phyloP scores from a whole-genome alignment of 2,113 vertebrate genomes.

The Sprattus sprattus region DNA sequence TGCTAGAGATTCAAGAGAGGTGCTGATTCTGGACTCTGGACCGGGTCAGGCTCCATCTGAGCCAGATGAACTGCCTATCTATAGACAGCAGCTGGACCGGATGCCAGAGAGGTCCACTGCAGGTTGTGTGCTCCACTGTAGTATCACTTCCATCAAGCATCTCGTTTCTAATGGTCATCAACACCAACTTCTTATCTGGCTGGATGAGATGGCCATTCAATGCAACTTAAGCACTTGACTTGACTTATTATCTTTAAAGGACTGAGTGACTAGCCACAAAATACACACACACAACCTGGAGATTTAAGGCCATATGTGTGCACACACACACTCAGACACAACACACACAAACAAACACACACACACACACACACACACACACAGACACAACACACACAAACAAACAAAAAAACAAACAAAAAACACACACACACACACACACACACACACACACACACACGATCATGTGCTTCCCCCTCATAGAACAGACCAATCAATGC shows the following conservation, averaged over 20 bases:
- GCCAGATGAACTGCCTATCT: background rate
- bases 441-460: conserved; percentile 23
- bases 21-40: too few relatives aligned
- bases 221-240: too few relatives aligned
- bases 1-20: too few relatives aligned
- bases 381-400: conserved; percentile 17
- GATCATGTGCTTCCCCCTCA: conserved; percentile 22
- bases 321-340: background rate
- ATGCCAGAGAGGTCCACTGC: background rate
- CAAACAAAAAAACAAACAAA: too few relatives aligned
- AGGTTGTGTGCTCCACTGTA: background rate
- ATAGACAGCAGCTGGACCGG: background rate
- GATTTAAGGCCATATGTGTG: conserved; percentile 1
- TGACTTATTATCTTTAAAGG: too few relatives aligned
- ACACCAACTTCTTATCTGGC: too few relatives aligned
- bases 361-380: conserved; percentile 23
- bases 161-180: background rate
- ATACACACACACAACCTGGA: background rate
- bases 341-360: conserved; percentile 35
- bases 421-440: conserved; percentile 18
- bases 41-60: too few relatives aligned
- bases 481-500: too few relatives aligned
- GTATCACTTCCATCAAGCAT: background rate
- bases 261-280: too few relatives aligned
- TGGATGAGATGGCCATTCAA: too few relatives aligned